Percentiles rank a stretch among this genome's conserved stretches.
Evolutionary conservation across 2,888 invertebrate species (phyloP).

Genomic region (Acrocyrtus sp.): DNA sequence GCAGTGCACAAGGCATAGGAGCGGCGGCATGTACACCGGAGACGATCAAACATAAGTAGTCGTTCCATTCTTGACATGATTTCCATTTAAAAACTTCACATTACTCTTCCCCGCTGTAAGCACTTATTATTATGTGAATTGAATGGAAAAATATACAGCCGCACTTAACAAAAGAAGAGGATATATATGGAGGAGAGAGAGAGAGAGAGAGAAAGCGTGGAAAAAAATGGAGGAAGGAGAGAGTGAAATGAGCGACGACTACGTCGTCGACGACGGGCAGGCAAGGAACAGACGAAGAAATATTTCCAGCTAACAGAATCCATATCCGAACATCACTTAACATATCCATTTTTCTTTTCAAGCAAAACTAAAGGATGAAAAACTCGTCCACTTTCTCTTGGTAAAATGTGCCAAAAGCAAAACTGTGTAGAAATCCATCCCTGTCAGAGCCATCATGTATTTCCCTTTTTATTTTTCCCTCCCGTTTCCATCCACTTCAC

Average conservation of each 20-base stretch:
- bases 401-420: conserved; percentile 63
- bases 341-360: conserved; percentile 53
- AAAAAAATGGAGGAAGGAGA: conserved; percentile 16
- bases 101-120: conserved; percentile 3
- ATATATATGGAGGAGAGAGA: conserved; percentile 23
- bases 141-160: conserved; percentile 42
- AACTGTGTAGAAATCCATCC: conserved; percentile 63
- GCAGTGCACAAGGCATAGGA: no score
- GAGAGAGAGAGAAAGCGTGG: conserved; percentile 30
- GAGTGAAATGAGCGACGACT: conserved; percentile 14
- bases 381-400: conserved; percentile 54
- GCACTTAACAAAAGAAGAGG: conserved; percentile 42
- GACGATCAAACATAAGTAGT: conserved; percentile 28
- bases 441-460: conserved; percentile 60
- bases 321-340: conserved; percentile 54
- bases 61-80: conserved; percentile 40
- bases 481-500: conserved; percentile 56
- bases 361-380: conserved; percentile 54
- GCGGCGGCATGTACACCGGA: no score
- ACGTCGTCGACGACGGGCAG: no score
- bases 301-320: conserved; percentile 50
- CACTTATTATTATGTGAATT: conserved; percentile 19
- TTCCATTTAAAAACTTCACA: conserved; percentile 44
- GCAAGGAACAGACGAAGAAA: conserved; percentile 29
- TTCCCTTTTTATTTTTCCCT: conserved; percentile 54